phyloP scores from a whole-genome alignment of 2,113 vertebrate genomes.

The Trogon surrucura region DNA sequence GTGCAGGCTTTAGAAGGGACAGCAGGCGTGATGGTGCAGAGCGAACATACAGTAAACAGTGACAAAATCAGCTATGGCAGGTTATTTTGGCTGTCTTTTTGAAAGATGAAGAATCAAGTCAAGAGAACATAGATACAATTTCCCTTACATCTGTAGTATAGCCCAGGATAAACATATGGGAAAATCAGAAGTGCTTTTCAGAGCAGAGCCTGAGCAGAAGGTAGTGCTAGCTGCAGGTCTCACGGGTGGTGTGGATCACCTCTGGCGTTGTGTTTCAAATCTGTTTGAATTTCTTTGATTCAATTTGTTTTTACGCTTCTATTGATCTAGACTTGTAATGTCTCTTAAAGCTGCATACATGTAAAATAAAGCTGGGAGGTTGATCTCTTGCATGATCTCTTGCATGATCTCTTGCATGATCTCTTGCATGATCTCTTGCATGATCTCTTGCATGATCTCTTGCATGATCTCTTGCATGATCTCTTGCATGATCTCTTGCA shows the following conservation, averaged over 20 bases:
- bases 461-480: no score
- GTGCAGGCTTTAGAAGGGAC: neutral
- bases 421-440: no score
- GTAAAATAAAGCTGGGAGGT: neutral
- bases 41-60: neutral
- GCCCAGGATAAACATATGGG: neutral
- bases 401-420: no score
- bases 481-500: no score
- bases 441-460: no score
- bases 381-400: no score
- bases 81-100: neutral
- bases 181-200: neutral
- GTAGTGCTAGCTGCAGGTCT: neutral
- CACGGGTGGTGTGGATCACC: accelerated
- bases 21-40: neutral
- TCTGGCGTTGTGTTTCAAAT: neutral
- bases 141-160: no score
- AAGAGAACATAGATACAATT: neutral
- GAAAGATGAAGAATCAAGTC: neutral
- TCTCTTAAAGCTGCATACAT: accelerated
- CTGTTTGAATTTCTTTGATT: neutral
- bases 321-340: accelerated
- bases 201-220: neutral
- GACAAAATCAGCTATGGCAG: neutral
- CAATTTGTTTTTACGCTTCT: neutral